Conservation (phyloP, 2,113 vertebrate species). For the Burhinus oedicnemus region DNA sequence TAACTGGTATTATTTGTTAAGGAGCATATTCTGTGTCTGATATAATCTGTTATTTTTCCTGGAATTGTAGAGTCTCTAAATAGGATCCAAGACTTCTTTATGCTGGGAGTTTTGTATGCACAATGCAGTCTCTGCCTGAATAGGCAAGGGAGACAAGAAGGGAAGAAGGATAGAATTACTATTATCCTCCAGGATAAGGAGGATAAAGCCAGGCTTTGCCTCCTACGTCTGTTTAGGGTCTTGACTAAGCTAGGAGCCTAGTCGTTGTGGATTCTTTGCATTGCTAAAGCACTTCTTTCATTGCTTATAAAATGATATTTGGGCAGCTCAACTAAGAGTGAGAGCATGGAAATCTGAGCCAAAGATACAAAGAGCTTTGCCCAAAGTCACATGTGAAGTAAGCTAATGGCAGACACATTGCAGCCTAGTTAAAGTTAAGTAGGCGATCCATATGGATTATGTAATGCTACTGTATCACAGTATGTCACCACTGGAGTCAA, state of each 20-base stretch:
- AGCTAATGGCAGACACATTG: neutral
- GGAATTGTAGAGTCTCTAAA: slow-evolving; percentile 18
- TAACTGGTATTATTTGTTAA: neutral
- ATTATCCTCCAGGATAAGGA: neutral
- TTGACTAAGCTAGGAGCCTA: neutral
- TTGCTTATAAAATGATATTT: neutral
- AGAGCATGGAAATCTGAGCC: neutral
- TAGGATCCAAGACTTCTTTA: neutral
- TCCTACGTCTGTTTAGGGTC: neutral
- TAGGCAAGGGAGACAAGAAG: neutral
- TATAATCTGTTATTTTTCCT: slow-evolving; percentile 60
- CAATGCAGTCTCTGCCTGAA: neutral
- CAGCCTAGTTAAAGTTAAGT: neutral
- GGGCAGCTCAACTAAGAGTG: slow-evolving; percentile 9
- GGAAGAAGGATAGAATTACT: neutral
- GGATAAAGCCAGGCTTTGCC: neutral
- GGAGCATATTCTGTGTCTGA: slow-evolving; percentile 33
- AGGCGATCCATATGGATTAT: neutral
- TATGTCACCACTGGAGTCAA: neutral
- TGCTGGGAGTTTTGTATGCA: neutral
- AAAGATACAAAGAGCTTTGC: neutral
- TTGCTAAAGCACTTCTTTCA: neutral
- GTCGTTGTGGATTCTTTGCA: neutral
- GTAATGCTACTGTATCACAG: neutral
- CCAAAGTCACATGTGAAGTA: neutral